Evolutionary conservation across 2,113 vertebrate genomes (phyloP).

Genomic region (Channa maculata): DNA sequence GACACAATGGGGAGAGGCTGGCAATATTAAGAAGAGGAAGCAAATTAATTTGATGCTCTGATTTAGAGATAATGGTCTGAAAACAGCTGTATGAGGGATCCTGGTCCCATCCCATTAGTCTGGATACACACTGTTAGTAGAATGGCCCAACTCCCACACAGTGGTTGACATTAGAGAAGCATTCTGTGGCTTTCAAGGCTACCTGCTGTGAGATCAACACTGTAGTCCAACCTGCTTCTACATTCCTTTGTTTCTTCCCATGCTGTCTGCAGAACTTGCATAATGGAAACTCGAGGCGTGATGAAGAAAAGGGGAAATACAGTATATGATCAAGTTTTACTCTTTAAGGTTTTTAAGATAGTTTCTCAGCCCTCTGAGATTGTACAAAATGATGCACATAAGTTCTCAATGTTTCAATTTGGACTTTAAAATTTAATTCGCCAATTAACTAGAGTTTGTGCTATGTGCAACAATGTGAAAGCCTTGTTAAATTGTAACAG

Average conservation of each 20-base stretch:
- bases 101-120: conserved; percentile 61
- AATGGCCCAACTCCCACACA: conserved; percentile 56
- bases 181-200: conserved; percentile 37
- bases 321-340: background rate
- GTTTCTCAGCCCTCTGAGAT: too few species aligned
- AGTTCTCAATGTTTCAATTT: too few species aligned
- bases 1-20: conserved; percentile 9
- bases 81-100: conserved; percentile 27
- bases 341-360: too few species aligned
- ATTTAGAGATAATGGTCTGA: conserved; percentile 46
- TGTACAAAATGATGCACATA: too few species aligned
- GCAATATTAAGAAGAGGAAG: conserved; percentile 20
- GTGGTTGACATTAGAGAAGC: conserved; percentile 50
- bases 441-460: too few species aligned
- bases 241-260: conserved; percentile 35
- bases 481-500: too few species aligned
- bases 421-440: too few species aligned
- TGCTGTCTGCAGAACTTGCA: conserved; percentile 6
- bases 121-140: conserved; percentile 56
- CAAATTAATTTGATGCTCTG: conserved; percentile 30
- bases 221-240: conserved; percentile 26
- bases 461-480: too few species aligned
- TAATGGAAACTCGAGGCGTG: background rate
- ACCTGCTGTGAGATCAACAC: conserved; percentile 47
- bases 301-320: background rate